A percentile compares a stretch with the other conserved stretches of the same genome.
Conservation (phyloP, 1,140 invertebrate genomes). For the Meloidogyne chitwoodi region DNA sequence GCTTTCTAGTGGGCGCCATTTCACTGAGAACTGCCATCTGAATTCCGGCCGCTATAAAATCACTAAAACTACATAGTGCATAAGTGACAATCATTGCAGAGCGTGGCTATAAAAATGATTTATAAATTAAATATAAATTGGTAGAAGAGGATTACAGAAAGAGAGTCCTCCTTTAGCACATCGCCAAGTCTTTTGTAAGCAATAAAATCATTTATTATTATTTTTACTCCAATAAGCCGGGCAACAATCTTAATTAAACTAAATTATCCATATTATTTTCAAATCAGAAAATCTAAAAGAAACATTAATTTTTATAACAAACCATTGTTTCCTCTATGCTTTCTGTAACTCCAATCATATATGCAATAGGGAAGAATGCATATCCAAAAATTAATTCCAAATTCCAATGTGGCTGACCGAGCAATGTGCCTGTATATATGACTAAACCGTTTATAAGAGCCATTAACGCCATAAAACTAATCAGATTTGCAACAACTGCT, state of each 20-base stretch:
- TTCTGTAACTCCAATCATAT: conserved; percentile 73
- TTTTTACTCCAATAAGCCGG: conserved; percentile 78
- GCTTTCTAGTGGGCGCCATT: conserved; percentile 45
- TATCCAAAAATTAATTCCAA: conserved; percentile 64
- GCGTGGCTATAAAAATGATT: conserved; percentile 62
- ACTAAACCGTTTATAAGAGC: conserved; percentile 76
- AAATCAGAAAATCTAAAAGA: neutral
- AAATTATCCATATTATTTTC: neutral
- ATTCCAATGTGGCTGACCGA: conserved; percentile 64
- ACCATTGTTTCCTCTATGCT: conserved; percentile 3
- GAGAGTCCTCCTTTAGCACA: conserved; percentile 61
- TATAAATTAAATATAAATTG: neutral
- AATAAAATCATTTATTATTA: conserved; percentile 83
- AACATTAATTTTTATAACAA: neutral
- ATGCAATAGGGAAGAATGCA: conserved; percentile 77
- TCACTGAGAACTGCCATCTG: conserved; percentile 67
- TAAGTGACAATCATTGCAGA: conserved; percentile 75
- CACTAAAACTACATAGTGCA: conserved; percentile 88
- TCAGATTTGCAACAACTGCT: conserved; percentile 81
- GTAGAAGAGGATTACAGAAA: neutral
- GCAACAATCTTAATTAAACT: conserved; percentile 65
- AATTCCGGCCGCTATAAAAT: conserved; percentile 81
- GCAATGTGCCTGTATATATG: conserved; percentile 72
- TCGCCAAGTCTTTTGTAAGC: conserved; percentile 69
- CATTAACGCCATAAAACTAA: conserved; percentile 81